These are phyloP conservation scores for Cinclus cinclus DNA, from an alignment of 2,113 vertebrate species.

Conservation along the genomic window DNA sequence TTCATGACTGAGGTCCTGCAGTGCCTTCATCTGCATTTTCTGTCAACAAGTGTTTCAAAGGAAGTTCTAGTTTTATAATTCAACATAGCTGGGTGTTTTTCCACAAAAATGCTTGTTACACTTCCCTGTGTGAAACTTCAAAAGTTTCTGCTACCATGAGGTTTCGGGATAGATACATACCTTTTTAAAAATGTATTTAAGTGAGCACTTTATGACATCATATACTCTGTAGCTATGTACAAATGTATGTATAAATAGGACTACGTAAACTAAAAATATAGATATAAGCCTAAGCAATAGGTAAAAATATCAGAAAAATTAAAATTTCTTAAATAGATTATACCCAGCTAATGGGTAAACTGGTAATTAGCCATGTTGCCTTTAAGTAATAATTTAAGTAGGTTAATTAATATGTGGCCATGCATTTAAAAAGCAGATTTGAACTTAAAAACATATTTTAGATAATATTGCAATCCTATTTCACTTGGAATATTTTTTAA, in stretches of 20 bases:
- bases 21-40: neutral
- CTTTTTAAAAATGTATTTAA: neutral
- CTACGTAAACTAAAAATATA: neutral
- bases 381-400: neutral
- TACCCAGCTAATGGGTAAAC: neutral
- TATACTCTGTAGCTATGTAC: neutral
- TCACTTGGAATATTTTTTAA: slow-evolving; percentile 12
- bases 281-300: neutral
- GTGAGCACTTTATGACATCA: neutral
- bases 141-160: neutral
- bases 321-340: neutral
- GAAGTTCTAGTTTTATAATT: neutral
- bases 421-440: neutral
- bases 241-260: neutral
- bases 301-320: neutral
- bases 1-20: neutral
- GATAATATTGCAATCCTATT: neutral
- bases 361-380: neutral
- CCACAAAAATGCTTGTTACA: neutral
- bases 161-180: neutral
- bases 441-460: neutral
- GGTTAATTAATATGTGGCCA: neutral
- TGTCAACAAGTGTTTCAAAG: neutral
- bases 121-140: neutral
- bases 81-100: neutral